These are phyloP conservation scores for Chionodraco myersi DNA, from an alignment of 2,113 vertebrate species.

Conservation along the genomic window DNA sequence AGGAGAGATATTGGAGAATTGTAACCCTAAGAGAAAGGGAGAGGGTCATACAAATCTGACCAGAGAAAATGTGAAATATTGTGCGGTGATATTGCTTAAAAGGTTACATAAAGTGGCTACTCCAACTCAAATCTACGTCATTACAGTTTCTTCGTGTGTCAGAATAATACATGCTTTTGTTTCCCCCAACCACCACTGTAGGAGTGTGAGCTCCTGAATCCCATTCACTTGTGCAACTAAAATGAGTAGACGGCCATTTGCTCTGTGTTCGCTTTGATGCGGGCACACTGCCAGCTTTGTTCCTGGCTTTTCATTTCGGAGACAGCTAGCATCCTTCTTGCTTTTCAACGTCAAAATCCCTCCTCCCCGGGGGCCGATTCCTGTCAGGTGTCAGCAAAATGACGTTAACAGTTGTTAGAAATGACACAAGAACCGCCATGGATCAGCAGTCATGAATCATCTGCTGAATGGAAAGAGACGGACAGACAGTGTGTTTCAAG, in stretches of 20 bases:
- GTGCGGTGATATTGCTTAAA: background rate
- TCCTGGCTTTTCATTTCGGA: constrained; percentile 38
- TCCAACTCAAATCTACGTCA: background rate
- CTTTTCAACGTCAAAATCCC: constrained; percentile 35
- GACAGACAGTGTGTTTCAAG: constrained; percentile 22
- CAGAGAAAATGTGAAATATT: no score
- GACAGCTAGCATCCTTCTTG: constrained; percentile 43
- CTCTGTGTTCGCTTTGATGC: background rate
- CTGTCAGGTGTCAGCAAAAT: constrained; percentile 77
- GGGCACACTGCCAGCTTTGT: constrained; percentile 41
- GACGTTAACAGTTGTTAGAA: constrained; percentile 67
- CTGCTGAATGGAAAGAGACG: constrained; percentile 16
- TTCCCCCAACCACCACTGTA: background rate
- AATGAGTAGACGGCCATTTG: background rate
- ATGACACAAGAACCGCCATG: constrained; percentile 59
- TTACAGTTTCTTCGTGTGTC: background rate
- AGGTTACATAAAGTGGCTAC: background rate
- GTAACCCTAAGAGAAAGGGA: no score
- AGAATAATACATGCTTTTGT: background rate
- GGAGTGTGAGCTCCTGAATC: background rate
- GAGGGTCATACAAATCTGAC: no score
- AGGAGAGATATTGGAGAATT: no score
- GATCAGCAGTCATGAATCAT: constrained; percentile 61
- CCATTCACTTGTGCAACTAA: background rate
- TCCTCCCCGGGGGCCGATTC: constrained; percentile 44